Percentiles rank a stretch among this genome's conserved stretches.
phyloP scores from a whole-genome alignment of 2,888 invertebrate species.

The Amblyjoppa fuscipennis region DNA sequence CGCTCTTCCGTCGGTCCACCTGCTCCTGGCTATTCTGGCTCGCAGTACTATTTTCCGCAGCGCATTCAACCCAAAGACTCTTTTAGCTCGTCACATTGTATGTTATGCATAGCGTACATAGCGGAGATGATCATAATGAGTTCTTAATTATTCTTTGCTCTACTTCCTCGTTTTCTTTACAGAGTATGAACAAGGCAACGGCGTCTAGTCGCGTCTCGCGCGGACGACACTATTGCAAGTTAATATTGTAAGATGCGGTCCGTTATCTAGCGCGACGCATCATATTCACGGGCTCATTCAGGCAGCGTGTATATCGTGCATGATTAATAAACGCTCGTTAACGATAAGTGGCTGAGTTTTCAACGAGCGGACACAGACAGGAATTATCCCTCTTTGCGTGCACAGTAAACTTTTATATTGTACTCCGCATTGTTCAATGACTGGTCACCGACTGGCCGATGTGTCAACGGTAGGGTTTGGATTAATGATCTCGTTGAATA shows the following conservation, averaged over 20 bases:
- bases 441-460: neutral
- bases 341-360: constrained; percentile 54
- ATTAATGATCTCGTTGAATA: too few species aligned
- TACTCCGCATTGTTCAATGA: neutral
- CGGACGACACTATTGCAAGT: constrained; percentile 59
- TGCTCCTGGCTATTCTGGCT: constrained; percentile 46
- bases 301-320: constrained; percentile 44
- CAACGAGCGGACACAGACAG: constrained; percentile 21
- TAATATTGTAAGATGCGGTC: constrained; percentile 41
- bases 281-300: constrained; percentile 40
- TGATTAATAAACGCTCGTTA: constrained; percentile 61
- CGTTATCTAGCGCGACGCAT: constrained; percentile 13
- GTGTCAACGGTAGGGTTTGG: too few species aligned
- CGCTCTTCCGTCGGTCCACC: constrained; percentile 42
- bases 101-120: neutral
- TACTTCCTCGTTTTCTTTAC: neutral
- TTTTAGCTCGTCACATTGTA: constrained; percentile 1
- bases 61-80: constrained; percentile 34
- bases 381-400: constrained; percentile 18
- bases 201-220: constrained; percentile 21
- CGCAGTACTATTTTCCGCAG: constrained; percentile 14
- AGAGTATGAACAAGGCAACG: neutral
- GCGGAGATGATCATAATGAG: constrained; percentile 1
- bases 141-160: constrained; percentile 11
- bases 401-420: neutral